A percentile compares a stretch with the other conserved stretches of the same genome.
Evolutionary conservation across 2,113 vertebrate species (phyloP).

Genomic region (Epinephelus cyanopodus): DNA sequence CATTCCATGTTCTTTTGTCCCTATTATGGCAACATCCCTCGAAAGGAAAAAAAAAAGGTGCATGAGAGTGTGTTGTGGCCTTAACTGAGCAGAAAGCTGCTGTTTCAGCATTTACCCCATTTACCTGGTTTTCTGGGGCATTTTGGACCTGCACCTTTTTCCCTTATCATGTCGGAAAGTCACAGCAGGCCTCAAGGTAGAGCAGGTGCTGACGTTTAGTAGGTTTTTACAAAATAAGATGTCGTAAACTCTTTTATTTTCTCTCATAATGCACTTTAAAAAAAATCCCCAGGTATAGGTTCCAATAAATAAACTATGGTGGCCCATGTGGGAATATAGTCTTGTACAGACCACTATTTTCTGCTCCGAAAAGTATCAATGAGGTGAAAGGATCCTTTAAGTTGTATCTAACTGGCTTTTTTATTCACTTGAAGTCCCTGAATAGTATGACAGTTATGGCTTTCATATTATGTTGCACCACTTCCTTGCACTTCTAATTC

Average conservation of each 20-base stretch:
- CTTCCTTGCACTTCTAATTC: too few relatives aligned
- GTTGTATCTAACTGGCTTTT: not conserved
- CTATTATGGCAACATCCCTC: slow-evolving; percentile 51
- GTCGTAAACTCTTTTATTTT: slow-evolving; percentile 11
- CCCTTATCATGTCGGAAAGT: not conserved
- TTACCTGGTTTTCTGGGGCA: not conserved
- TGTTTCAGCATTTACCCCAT: slow-evolving; percentile 18
- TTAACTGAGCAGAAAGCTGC: slow-evolving; percentile 11
- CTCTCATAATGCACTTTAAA: not conserved
- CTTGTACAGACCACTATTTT: not conserved
- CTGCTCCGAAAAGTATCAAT: slow-evolving; percentile 1
- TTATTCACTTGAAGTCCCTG: not conserved
- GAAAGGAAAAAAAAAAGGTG: slow-evolving; percentile 5
- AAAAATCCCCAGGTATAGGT: not conserved
- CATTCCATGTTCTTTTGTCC: slow-evolving; percentile 56
- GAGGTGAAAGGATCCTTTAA: not conserved
- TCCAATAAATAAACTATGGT: slow-evolving; percentile 10
- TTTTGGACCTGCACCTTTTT: not conserved
- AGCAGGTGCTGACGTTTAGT: not conserved
- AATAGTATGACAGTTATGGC: too few relatives aligned
- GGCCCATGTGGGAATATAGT: not conserved
- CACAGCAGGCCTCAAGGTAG: not conserved
- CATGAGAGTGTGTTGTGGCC: not conserved
- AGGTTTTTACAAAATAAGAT: slow-evolving; percentile 12
- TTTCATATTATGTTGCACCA: too few relatives aligned